Base-by-base conservation (phyloP, 2,797 vertebrate genomes). In the Ptychadena robeensis region DNA sequence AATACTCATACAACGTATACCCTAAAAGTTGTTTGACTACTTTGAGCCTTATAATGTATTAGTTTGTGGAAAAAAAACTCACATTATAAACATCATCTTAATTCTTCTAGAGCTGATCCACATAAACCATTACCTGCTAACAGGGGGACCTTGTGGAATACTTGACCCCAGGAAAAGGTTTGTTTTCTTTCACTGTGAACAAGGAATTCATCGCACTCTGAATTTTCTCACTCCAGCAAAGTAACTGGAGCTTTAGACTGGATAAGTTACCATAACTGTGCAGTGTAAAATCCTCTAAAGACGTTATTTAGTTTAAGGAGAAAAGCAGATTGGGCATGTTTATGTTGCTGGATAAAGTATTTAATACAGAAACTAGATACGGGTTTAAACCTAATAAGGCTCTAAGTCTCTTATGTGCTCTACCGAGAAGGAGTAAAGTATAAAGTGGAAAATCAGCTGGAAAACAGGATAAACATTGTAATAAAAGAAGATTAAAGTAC, bases 11-110 rank as follows among this genome's bases (percentile, higher is more conserved):
- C n/a, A n/a, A n/a, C n/a, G n/a, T 80, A 73, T 22, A 31, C 63
- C 11, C 14, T n/a, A 28, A 65, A 1, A 57, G 14, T 67, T 74
- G 71, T 81, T 74, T 81, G 67, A 67, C 63, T 73, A 67, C 37
- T 59, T 2, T 34, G 38, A 35, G 12, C 35, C 30, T 73, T 14
- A 14, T 38, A 67, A 59, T 30, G 6, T 68, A 67, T 12, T 10
- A 27, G 5, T 38, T 9, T 18, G n/a, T 75, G 48, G 32, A 32
- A 72, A 63, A 70, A 80, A 18, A 38, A 9, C 40, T 44, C 40
- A 44, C 14, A 18, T 61, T 65, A 10, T 69, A 59, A 61, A 69
- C 53, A 69, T 61, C 32, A 10, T 74, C 34, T 14, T n/a, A 8
- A n/a, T 48, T 38, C 53, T 70, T 34, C 25, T n/a, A 35, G 70